phyloP scores from a whole-genome alignment of 2,797 vertebrate genomes.

The Miichthys miiuy region DNA sequence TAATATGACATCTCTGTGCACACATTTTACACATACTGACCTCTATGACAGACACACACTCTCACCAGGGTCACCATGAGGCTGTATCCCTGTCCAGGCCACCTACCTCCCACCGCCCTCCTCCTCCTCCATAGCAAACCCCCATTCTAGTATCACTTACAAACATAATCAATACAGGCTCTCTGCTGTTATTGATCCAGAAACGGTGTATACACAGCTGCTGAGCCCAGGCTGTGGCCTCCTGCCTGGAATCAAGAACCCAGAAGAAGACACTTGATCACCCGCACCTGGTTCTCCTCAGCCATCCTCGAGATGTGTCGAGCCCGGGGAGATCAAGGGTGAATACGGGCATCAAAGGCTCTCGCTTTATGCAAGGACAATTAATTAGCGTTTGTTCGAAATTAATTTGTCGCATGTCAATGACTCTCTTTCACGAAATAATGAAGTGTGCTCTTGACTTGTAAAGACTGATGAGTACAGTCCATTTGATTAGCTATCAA shows the following conservation, averaged over 20 bases:
- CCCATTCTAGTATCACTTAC: slow-evolving; percentile 79
- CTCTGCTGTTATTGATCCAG: slow-evolving; percentile 83
- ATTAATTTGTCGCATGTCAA: slow-evolving; percentile 26
- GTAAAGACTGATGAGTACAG: not conserved
- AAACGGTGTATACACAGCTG: slow-evolving; percentile 72
- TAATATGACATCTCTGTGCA: slow-evolving; percentile 6
- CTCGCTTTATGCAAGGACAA: too few species aligned
- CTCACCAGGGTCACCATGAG: slow-evolving; percentile 35
- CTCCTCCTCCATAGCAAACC: slow-evolving; percentile 54
- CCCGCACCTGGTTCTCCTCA: slow-evolving; percentile 66
- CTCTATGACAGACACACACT: slow-evolving; percentile 1
- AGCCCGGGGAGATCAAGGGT: slow-evolving; percentile 17
- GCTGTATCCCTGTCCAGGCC: slow-evolving; percentile 44
- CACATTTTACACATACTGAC: not conserved
- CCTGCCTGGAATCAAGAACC: slow-evolving; percentile 66
- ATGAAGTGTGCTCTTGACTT: slow-evolving; percentile 23
- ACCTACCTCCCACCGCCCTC: slow-evolving; percentile 27
- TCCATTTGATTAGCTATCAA: slow-evolving; percentile 35
- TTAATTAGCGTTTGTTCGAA: slow-evolving; percentile 32
- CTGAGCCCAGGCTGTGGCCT: slow-evolving; percentile 54
- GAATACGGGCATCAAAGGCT: slow-evolving; percentile 33
- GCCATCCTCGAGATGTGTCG: slow-evolving; percentile 16
- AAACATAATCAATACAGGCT: slow-evolving; percentile 81
- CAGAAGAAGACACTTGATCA: slow-evolving; percentile 73
- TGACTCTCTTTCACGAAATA: slow-evolving; percentile 25